Conservation (phyloP, 2,113 vertebrate genomes). For the Aspidoscelis tigris region DNA sequence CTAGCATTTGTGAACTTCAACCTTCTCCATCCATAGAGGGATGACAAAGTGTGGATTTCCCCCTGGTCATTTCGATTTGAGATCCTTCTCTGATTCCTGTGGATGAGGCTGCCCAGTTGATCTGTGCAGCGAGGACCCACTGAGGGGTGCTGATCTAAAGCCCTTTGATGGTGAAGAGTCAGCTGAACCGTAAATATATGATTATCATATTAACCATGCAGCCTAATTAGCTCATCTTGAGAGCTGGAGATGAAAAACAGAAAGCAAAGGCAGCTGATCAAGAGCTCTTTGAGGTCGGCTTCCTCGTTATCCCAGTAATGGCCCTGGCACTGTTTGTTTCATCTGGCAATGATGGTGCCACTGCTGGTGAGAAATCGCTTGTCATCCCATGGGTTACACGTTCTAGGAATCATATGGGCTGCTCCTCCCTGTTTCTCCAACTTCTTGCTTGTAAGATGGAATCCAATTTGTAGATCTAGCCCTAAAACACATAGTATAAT, state of each 20-base stretch:
- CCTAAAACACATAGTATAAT: too few relatives aligned
- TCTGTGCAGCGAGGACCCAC: background rate
- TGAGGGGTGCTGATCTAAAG: slow-evolving; percentile 1
- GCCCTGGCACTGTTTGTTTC: background rate
- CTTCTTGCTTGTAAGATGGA: background rate
- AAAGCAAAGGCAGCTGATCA: slow-evolving; percentile 41
- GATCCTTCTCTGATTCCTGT: background rate
- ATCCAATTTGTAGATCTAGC: too few relatives aligned
- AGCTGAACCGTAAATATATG: slow-evolving; percentile 14
- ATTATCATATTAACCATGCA: slow-evolving; percentile 50
- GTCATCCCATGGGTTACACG: background rate
- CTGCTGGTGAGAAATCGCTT: background rate
- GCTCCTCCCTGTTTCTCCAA: background rate
- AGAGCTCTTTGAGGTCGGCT: background rate
- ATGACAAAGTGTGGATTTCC: too few relatives aligned
- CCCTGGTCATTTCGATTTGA: background rate
- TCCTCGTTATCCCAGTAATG: slow-evolving; percentile 31
- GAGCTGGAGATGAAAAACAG: slow-evolving; percentile 27
- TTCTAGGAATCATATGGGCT: too few relatives aligned
- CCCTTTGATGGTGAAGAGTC: slow-evolving; percentile 15
- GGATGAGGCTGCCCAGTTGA: background rate
- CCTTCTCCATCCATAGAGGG: too few relatives aligned
- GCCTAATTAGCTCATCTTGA: slow-evolving; percentile 34
- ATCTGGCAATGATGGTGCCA: background rate
- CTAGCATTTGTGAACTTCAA: too few relatives aligned